Percentiles rank a stretch among this genome's conserved stretches.
Evolutionary conservation across 35 echinoderm and acorn worm genomes (phyloP).

Genomic region (Hemicentrotus pulcherrimus): DNA sequence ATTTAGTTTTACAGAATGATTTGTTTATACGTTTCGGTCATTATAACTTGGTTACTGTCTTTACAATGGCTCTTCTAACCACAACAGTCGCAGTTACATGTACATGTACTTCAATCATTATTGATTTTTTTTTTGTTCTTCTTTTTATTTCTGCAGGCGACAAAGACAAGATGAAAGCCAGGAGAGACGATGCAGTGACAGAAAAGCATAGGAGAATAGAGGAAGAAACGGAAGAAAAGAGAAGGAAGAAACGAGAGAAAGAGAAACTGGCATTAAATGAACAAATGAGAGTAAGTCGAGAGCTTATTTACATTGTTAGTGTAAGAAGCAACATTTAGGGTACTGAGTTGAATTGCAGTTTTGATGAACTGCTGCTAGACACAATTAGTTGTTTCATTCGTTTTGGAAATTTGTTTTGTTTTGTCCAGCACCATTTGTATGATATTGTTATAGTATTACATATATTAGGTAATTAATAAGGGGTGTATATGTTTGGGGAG

Average conservation of each 20-base stretch:
- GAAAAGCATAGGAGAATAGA: constrained; percentile 70
- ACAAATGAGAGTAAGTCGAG: constrained; percentile 79
- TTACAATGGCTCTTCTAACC: too few species aligned
- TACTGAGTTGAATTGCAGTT: too few species aligned
- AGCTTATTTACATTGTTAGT: not conserved
- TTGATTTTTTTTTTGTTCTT: not conserved
- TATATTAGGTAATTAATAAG: too few species aligned
- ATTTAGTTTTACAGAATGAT: too few species aligned
- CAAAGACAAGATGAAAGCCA: constrained; percentile 84
- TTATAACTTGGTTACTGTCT: too few species aligned
- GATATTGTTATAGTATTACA: too few species aligned
- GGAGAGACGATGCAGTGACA: constrained; percentile 75
- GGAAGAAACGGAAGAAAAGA: constrained; percentile 65
- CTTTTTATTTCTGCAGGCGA: constrained; percentile 59
- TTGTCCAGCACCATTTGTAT: not conserved
- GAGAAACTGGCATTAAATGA: constrained; percentile 80
- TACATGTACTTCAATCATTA: too few species aligned
- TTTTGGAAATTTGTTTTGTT: not conserved
- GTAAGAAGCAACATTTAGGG: not conserved
- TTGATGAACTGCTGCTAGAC: too few species aligned
- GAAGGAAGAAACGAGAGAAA: constrained; percentile 77
- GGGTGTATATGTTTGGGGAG: too few species aligned
- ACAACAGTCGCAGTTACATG: too few species aligned
- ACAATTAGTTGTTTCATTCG: too few species aligned
- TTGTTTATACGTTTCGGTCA: too few species aligned